Percentiles rank a stretch among this genome's conserved stretches.
These are phyloP conservation scores for Hephaestus fuliginosus DNA, from an alignment of 2,797 vertebrate species.

Conservation along the genomic window DNA sequence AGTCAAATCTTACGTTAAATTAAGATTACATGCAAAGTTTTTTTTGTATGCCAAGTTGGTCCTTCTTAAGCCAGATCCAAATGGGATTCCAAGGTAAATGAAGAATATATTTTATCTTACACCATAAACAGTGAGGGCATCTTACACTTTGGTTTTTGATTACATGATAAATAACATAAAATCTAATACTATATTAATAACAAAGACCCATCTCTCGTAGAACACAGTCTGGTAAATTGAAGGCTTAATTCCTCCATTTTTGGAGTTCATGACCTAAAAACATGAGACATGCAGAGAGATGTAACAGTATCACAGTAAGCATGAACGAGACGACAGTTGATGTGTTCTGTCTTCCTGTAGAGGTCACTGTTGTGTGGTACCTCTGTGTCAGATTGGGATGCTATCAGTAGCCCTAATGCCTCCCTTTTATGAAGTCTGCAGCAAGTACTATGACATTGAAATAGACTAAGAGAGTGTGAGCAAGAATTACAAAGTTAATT, in stretches of 20 bases:
- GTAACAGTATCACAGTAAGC: not conserved
- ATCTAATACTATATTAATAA: not conserved
- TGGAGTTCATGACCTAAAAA: not conserved
- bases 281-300: constrained; percentile 8
- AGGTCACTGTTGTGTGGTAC: constrained; percentile 87
- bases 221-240: not conserved
- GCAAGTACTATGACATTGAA: constrained; percentile 77
- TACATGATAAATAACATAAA: not conserved
- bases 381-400: constrained; percentile 45
- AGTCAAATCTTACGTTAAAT: not conserved
- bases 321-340: constrained; percentile 28
- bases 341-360: constrained; percentile 82
- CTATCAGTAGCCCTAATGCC: constrained; percentile 34
- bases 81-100: not conserved
- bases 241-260: constrained; percentile 4
- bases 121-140: not conserved
- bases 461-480: constrained; percentile 52
- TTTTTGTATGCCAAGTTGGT: not conserved
- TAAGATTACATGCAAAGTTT: not conserved
- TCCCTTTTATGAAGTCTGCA: constrained; percentile 51
- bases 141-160: not conserved
- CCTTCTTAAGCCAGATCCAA: not conserved
- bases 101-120: not conserved
- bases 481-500: constrained; percentile 76
- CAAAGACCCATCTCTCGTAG: not conserved